phyloP scores from a whole-genome alignment of 2,113 vertebrate species.

The Phylloscopus trochilus region DNA sequence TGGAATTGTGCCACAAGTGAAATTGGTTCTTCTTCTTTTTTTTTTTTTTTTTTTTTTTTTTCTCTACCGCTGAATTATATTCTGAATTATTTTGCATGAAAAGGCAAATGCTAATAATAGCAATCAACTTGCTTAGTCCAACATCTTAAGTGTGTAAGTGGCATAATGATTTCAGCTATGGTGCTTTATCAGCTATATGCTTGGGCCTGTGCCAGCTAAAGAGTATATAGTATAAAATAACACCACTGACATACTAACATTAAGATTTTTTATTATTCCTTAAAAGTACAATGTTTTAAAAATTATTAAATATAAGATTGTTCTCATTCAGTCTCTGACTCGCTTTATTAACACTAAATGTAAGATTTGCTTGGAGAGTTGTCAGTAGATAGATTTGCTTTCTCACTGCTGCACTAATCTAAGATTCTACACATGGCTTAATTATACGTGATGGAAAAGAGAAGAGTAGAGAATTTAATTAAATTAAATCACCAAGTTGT shows the following conservation, averaged over 20 bases:
- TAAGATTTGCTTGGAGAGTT: conserved; percentile 18
- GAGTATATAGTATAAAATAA: background rate
- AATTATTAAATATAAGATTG: background rate
- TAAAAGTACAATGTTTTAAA: background rate
- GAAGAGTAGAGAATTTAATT: conserved; percentile 27
- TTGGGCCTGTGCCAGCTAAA: background rate
- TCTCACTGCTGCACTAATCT: conserved; percentile 8
- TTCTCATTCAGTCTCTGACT: background rate
- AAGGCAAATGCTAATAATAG: conserved; percentile 7
- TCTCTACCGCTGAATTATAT: background rate
- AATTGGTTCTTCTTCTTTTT: background rate
- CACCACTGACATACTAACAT: background rate
- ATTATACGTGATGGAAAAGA: background rate
- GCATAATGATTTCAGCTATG: background rate
- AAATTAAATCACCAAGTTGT: conserved; percentile 27
- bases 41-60: background rate
- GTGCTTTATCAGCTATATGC: conserved; percentile 12
- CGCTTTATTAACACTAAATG: background rate
- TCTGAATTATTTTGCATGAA: background rate
- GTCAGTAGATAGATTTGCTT: background rate
- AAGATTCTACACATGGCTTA: conserved; percentile 1
- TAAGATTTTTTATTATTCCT: background rate
- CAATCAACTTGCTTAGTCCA: background rate
- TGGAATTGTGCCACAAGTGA: background rate
- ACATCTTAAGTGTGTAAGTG: background rate